Conservation (phyloP, 2,797 vertebrate species). For the Enteromius trimaculatus region DNA sequence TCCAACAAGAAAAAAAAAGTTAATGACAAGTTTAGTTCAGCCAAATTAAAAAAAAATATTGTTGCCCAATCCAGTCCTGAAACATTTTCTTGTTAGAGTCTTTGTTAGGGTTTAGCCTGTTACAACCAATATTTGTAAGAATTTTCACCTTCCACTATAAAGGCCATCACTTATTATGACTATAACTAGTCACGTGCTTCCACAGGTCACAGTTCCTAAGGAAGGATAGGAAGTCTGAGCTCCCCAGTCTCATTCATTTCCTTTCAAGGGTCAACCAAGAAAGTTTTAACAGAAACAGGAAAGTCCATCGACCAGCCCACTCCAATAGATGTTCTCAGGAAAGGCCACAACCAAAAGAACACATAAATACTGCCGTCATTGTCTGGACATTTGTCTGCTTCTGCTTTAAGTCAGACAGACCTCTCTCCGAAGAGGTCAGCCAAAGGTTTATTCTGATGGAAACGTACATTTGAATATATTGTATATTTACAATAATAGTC, state of each 20-base stretch:
- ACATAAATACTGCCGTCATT: constrained; percentile 47
- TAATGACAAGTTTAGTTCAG: constrained; percentile 3
- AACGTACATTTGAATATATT: not conserved
- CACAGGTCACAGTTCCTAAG: constrained; percentile 34
- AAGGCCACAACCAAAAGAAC: constrained; percentile 19
- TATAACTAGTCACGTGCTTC: constrained; percentile 11
- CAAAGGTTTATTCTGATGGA: not conserved
- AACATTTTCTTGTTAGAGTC: not conserved
- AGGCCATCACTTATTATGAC: constrained; percentile 16
- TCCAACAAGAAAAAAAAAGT: constrained; percentile 10
- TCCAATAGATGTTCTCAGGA: constrained; percentile 35
- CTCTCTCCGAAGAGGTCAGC: constrained; percentile 17
- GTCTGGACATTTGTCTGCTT: constrained; percentile 49
- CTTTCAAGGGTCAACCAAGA: constrained; percentile 17
- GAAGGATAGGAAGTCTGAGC: constrained; percentile 41
- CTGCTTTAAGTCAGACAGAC: constrained; percentile 1
- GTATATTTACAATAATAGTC: not conserved
- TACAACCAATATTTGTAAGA: not conserved
- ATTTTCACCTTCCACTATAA: not conserved
- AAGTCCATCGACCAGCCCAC: constrained; percentile 33
- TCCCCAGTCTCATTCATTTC: constrained; percentile 40
- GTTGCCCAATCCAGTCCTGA: not conserved
- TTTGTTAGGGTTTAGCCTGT: not conserved
- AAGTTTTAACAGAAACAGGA: constrained; percentile 52
- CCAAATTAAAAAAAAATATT: not conserved